phyloP scores from a whole-genome alignment of 2,888 invertebrate genomes.

The Miltochrista miniata region DNA sequence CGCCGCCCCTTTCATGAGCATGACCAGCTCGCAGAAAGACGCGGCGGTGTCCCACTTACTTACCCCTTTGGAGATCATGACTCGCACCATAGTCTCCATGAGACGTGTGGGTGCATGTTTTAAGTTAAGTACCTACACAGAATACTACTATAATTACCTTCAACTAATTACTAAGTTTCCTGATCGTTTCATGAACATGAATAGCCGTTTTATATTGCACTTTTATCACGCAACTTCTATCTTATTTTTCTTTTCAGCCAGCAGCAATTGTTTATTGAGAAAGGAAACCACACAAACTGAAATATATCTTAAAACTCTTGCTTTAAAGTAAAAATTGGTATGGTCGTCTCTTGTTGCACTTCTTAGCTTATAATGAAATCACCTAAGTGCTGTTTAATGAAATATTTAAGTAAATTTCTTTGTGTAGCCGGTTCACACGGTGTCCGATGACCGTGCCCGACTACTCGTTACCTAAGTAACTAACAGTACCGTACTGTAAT shows the following conservation, averaged over 20 bases:
- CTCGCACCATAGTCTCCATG: too few species aligned
- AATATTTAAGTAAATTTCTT: slow-evolving; percentile 39
- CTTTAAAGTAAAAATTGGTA: slow-evolving; percentile 17
- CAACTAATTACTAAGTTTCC: too few species aligned
- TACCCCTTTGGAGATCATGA: too few species aligned
- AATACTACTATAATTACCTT: too few species aligned
- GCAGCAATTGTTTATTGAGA: slow-evolving; percentile 13
- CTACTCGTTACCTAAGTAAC: slow-evolving; percentile 1
- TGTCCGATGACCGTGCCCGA: slow-evolving; percentile 27
- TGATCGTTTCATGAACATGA: too few species aligned
- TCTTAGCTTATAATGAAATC: slow-evolving; percentile 33
- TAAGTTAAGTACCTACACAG: too few species aligned
- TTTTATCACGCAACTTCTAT: slow-evolving; percentile 18
- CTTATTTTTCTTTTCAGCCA: slow-evolving; percentile 28
- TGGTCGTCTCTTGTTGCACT: slow-evolving; percentile 16
- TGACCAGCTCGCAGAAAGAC: too few species aligned
- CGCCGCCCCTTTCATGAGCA: too few species aligned
- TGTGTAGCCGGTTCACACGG: slow-evolving; percentile 43
- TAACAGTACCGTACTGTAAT: neutral
- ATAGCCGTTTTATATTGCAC: too few species aligned
- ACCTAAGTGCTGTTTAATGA: slow-evolving; percentile 46
- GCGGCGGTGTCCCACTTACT: too few species aligned
- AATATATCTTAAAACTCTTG: slow-evolving; percentile 12
- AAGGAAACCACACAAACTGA: slow-evolving; percentile 11
- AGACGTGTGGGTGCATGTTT: too few species aligned